A percentile compares a stretch with the other conserved stretches of the same genome.
These are phyloP conservation scores for Pristionchus maxplancki DNA, from an alignment of 2,888 invertebrate species.

Conservation along the genomic window DNA sequence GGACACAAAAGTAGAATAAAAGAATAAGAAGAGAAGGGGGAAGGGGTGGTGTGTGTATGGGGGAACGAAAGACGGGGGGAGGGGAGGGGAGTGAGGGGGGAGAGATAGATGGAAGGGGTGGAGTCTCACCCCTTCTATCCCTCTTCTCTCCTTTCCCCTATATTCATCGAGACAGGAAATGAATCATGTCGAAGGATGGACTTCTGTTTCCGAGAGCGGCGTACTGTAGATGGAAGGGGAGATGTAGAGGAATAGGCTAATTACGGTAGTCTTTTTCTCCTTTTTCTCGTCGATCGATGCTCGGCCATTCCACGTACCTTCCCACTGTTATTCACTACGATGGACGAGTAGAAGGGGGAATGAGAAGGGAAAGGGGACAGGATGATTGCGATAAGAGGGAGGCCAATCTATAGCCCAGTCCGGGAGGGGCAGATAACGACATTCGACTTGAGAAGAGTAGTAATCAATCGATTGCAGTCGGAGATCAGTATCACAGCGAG, in stretches of 20 bases:
- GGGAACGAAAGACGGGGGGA: conserved; percentile 34
- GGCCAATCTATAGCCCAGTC: not conserved
- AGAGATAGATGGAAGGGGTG: conserved; percentile 38
- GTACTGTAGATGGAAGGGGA: not conserved
- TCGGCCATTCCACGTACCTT: conserved; percentile 38
- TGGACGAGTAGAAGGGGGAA: conserved; percentile 27
- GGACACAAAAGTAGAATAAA: conserved; percentile 43
- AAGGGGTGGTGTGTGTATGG: conserved; percentile 20
- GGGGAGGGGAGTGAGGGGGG: conserved; percentile 22
- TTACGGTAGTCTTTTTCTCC: not conserved
- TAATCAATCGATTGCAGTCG: not conserved
- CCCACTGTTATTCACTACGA: conserved; percentile 34
- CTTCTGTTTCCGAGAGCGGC: not conserved
- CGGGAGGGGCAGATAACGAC: not conserved
- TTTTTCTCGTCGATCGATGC: not conserved
- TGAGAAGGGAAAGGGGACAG: not conserved
- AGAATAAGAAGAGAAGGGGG: conserved; percentile 42
- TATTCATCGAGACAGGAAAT: conserved; percentile 25
- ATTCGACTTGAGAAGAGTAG: not conserved
- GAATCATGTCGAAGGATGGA: conserved; percentile 41
- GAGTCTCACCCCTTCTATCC: conserved; percentile 38
- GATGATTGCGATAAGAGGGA: conserved; percentile 26
- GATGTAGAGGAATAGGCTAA: not conserved
- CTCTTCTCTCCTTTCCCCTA: conserved; percentile 25
- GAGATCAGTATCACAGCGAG: not conserved